Evolutionary conservation across 2,797 vertebrate genomes (phyloP).

Genomic region (Sphenodon punctatus): DNA sequence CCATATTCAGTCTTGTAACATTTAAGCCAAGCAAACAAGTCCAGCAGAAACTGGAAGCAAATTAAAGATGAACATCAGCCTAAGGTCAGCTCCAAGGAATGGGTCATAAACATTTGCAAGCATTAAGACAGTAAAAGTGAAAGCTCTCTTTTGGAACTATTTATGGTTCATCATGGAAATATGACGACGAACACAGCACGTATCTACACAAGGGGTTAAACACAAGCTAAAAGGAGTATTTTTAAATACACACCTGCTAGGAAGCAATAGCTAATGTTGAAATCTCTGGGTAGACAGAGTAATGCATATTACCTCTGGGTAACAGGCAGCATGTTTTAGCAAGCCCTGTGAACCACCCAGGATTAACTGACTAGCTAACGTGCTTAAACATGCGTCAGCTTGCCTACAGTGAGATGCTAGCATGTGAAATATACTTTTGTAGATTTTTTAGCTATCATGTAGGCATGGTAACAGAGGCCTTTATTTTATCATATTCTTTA

Average conservation of each 20-base stretch:
- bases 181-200: no score
- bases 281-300: not conserved
- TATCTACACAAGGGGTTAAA: no score
- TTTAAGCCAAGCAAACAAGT: not conserved
- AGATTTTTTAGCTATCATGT: no score
- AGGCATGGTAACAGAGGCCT: not conserved
- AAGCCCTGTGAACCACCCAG: no score
- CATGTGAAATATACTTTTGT: no score
- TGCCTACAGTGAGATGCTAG: no score
- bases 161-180: not conserved
- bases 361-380: no score
- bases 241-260: no score
- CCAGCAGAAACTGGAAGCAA: not conserved
- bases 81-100: not conserved
- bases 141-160: not conserved
- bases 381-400: no score
- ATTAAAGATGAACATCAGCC: not conserved
- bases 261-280: not conserved
- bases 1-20: not conserved
- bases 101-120: not conserved
- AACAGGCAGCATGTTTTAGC: not conserved
- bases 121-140: not conserved
- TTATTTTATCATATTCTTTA: not conserved
- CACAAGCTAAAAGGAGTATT: no score
- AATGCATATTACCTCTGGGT: not conserved